phyloP scores from a whole-genome alignment of 2,113 vertebrate genomes.

The Grantiella picta region DNA sequence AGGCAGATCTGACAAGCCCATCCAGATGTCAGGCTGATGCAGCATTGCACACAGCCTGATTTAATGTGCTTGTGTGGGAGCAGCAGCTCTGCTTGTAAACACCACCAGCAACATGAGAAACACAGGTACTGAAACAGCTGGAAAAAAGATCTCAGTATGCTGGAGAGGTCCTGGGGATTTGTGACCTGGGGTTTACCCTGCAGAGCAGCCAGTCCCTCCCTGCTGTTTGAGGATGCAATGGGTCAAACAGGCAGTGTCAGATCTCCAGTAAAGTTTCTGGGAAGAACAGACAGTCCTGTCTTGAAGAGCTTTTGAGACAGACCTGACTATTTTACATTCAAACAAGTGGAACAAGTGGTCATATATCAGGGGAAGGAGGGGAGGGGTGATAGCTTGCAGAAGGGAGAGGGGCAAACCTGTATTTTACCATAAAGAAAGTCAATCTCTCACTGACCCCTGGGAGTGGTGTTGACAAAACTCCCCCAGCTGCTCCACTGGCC shows the following conservation, averaged over 20 bases:
- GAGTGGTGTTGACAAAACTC: neutral
- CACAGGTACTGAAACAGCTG: neutral
- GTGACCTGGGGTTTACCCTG: neutral
- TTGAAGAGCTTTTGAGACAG: neutral
- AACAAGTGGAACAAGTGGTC: neutral
- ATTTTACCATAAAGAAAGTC: neutral
- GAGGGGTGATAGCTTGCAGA: neutral
- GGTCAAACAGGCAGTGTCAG: neutral
- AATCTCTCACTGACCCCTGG: neutral
- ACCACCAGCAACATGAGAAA: neutral
- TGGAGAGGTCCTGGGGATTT: neutral
- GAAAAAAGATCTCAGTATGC: neutral
- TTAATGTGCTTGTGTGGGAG: neutral
- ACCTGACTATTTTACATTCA: neutral
- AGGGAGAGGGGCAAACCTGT: neutral
- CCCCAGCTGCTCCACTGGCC: neutral
- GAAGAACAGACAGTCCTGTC: neutral
- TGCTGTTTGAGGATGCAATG: too few species aligned
- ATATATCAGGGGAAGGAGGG: neutral
- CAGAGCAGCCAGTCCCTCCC: neutral
- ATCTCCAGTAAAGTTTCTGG: neutral
- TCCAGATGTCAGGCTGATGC: slow-evolving; percentile 31
- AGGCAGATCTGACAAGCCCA: slow-evolving; percentile 33
- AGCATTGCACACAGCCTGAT: neutral
- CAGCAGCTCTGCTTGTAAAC: neutral